These are phyloP conservation scores for Sardina pilchardus DNA, from an alignment of 2,113 vertebrate genomes.

Conservation along the genomic window DNA sequence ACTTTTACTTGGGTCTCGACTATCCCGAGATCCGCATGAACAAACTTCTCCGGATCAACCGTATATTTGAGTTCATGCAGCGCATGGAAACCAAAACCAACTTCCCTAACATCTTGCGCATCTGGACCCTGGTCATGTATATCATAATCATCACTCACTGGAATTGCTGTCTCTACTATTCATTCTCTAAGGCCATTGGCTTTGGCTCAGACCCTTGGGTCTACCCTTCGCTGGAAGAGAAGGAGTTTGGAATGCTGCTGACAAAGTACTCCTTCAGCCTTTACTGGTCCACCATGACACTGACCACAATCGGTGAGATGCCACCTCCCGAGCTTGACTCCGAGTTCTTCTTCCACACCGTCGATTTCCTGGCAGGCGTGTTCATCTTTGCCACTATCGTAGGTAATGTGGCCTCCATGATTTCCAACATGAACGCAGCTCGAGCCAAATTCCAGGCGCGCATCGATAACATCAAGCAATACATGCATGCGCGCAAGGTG, in stretches of 20 bases:
- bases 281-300: constrained; percentile 95
- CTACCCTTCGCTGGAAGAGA: constrained; percentile 69
- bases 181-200: constrained; percentile 92
- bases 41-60: constrained; percentile 84
- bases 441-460: constrained; percentile 90
- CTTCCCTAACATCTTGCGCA: constrained; percentile 95
- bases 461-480: constrained; percentile 97
- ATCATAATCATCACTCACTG: constrained; percentile 98
- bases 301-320: constrained; percentile 96
- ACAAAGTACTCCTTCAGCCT: constrained; percentile 94
- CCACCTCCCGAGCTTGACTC: constrained; percentile 90
- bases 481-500: constrained; percentile 95
- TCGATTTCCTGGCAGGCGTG: constrained; percentile 94
- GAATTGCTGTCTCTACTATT: constrained; percentile 96
- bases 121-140: constrained; percentile 95
- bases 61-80: constrained; percentile 96
- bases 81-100: constrained; percentile 93
- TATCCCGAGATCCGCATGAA: constrained; percentile 96
- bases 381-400: constrained; percentile 98
- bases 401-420: constrained; percentile 98
- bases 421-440: constrained; percentile 98
- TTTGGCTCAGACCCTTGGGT: constrained; percentile 77
- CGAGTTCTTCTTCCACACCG: constrained; percentile 90
- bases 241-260: constrained; percentile 81
- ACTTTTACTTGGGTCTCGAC: constrained; percentile 81